These are phyloP conservation scores for Galerucella calmariensis DNA, from an alignment of 2,888 invertebrate genomes.

Conservation along the genomic window DNA sequence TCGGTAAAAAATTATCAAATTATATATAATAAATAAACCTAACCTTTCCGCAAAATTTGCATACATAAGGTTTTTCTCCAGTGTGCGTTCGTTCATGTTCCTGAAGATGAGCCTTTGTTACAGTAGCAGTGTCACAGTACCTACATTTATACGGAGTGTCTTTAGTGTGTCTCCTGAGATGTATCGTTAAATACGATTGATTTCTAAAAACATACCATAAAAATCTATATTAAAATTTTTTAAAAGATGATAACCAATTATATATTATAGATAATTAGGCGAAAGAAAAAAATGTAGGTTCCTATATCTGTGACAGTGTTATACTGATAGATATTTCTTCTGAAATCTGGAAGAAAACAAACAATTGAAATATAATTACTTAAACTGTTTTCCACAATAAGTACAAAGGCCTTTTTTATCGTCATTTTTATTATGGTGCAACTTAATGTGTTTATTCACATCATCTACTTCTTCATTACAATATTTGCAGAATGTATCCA, in stretches of 20 bases:
- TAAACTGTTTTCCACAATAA: conserved; percentile 57
- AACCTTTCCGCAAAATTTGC: conserved; percentile 58
- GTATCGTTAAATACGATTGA: conserved; percentile 49
- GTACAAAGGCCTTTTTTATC: conserved; percentile 50
- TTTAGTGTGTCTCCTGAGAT: conserved; percentile 58
- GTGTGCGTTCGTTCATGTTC: conserved; percentile 58
- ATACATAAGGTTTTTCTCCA: conserved; percentile 57
- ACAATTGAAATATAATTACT: conserved; percentile 43
- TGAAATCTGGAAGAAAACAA: conserved; percentile 4
- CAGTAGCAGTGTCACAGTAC: conserved; percentile 54
- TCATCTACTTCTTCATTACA: conserved; percentile 51
- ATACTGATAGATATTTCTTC: not conserved
- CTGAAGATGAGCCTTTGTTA: conserved; percentile 53
- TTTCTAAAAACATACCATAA: conserved; percentile 33
- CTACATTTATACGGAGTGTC: conserved; percentile 57
- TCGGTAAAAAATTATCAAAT: not conserved
- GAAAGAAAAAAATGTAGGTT: too few relatives aligned
- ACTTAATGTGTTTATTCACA: conserved; percentile 40
- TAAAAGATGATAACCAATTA: not conserved
- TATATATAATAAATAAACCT: not conserved
- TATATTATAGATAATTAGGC: too few relatives aligned
- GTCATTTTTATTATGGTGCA: conserved; percentile 35
- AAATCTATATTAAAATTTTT: conserved; percentile 1
- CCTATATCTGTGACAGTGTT: too few relatives aligned
- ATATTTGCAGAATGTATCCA: conserved; percentile 49